Base-by-base conservation (phyloP, 2,113 vertebrate species). In the Choloepus hoffmanni region DNA sequence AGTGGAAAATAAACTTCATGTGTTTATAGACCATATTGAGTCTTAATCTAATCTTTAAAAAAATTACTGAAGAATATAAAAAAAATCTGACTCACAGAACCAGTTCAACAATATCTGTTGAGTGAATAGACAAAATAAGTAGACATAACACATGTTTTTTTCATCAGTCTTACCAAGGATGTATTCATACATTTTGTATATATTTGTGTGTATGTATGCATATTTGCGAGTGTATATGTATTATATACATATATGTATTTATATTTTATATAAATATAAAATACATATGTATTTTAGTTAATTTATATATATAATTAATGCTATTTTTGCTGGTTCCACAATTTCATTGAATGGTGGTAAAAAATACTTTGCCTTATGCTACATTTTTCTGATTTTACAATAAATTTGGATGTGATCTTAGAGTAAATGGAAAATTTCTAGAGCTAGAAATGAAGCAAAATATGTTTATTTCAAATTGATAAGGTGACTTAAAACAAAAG, bases 181-280 rank as follows among this genome's bases (percentile, higher is more conserved):
- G 65, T 9, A 9, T 78, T 72, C n/a, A 48, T 81, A 26, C 48
- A 62, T 87, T 58, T 19, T 58, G 43, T 63, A 92, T n/a, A 0
- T 23, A 15, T 58, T n/a, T 40, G 13, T 4, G 1, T 4, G 2
- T 68, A 7, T 13, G 6, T 60, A 4, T 15, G 3, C 15, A 2
- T 5, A 43, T 55, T 1, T 13, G 23, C 53, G 19, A 67, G 23
- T 28, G 2, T 68, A 7, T n/a, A 5, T 85, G 14, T 36, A 36
- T 36, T 36, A 2, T 36, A 36, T 36, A 36, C 2, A 53, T 21
- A 26, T 13, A 36, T 53, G 24, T 23, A 36, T 36, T 36, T 36
- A 36, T 36, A 36, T 36, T 36, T 36, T 36, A 36, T 36, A 36
- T 36, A 36, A 36, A 36, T 36, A 36, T 36, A 36, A 36, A 36